These are phyloP conservation scores for Thinocorus orbignyianus DNA, from an alignment of 2,113 vertebrate genomes.

Conservation along the genomic window DNA sequence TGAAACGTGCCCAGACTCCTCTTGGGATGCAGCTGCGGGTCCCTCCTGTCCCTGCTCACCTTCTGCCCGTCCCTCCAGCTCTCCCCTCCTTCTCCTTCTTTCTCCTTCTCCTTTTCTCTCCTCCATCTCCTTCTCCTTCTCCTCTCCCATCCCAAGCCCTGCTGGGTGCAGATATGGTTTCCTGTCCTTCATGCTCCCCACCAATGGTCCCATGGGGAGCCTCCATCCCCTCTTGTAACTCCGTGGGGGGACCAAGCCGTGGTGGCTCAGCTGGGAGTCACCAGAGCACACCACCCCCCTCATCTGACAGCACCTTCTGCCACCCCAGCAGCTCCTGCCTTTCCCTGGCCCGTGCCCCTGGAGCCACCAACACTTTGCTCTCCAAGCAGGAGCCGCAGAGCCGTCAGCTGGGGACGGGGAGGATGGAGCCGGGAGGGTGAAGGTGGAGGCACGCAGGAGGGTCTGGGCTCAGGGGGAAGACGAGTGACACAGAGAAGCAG, in stretches of 20 bases:
- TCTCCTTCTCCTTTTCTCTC: too few relatives aligned
- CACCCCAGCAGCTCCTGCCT: background rate
- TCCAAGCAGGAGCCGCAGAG: background rate
- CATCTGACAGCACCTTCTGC: background rate
- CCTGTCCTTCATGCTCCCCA: background rate
- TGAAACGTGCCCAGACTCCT: background rate
- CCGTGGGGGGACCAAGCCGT: rapidly evolving
- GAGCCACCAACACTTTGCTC: background rate
- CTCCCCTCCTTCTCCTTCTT: background rate
- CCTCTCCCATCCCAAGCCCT: background rate
- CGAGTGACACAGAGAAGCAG: background rate
- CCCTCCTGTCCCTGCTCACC: rapidly evolving
- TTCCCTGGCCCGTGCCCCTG: background rate
- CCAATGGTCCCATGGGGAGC: rapidly evolving
- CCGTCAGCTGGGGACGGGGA: background rate
- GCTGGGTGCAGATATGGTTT: rapidly evolving
- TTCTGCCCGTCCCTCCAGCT: background rate
- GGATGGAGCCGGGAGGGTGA: background rate
- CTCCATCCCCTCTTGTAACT: background rate
- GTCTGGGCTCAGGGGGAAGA: background rate
- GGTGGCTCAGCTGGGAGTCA: background rate
- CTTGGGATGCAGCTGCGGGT: background rate
- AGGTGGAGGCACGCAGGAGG: background rate
- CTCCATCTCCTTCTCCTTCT: too few relatives aligned
- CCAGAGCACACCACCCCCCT: background rate